phyloP scores from a whole-genome alignment of 1,140 invertebrate genomes.

The Drosophila sulfurigaster region DNA sequence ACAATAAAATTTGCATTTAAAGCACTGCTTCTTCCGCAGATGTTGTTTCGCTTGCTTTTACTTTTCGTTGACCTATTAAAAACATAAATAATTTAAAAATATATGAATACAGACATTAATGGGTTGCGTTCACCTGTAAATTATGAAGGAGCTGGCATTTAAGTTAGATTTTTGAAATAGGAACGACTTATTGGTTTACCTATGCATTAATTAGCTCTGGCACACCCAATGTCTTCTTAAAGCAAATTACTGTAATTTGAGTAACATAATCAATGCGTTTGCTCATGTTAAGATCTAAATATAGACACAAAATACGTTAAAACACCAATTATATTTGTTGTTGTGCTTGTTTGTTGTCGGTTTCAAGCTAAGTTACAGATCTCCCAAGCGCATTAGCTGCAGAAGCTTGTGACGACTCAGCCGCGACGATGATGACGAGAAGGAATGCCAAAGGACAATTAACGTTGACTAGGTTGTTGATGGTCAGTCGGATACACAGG shows the following conservation, averaged over 20 bases:
- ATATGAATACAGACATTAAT: constrained; percentile 10
- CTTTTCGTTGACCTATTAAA: constrained; percentile 54
- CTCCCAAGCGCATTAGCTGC: constrained; percentile 46
- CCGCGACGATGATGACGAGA: constrained; percentile 65
- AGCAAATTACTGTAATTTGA: constrained; percentile 77
- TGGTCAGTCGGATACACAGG: constrained; percentile 30
- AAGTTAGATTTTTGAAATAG: constrained; percentile 9
- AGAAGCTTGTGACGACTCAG: constrained; percentile 25
- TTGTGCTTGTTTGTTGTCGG: constrained; percentile 43
- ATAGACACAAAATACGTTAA: constrained; percentile 77
- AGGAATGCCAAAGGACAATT: constrained; percentile 82
- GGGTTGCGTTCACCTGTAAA: constrained; percentile 1
- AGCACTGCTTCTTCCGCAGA: constrained; percentile 44
- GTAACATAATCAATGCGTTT: constrained; percentile 74
- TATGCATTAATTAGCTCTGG: constrained; percentile 51
- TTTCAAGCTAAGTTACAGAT: constrained; percentile 56
- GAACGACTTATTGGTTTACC: constrained; percentile 16
- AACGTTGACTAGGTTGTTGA: constrained; percentile 61
- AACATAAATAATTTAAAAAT: constrained; percentile 25
- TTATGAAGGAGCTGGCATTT: constrained; percentile 13
- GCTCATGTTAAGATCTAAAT: constrained; percentile 67
- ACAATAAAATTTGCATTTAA: constrained; percentile 76
- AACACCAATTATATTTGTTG: constrained; percentile 78
- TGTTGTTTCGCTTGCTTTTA: constrained; percentile 70
- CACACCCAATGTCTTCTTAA: constrained; percentile 64